phyloP scores from a whole-genome alignment of 2,888 invertebrate genomes.

The Leucozona laternaria region DNA sequence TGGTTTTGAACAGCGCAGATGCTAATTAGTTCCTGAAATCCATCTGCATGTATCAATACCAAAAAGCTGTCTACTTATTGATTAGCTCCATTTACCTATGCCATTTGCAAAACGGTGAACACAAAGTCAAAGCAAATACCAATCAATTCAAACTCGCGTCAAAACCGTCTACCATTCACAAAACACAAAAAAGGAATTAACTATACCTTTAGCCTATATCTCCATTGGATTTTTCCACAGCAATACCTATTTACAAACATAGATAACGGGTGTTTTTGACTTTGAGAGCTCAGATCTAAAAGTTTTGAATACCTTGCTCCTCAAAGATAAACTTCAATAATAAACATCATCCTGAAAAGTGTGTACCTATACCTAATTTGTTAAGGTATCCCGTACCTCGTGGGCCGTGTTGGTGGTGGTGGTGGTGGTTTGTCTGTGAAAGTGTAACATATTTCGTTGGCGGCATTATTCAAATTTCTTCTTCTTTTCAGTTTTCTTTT shows the following conservation, averaged over 20 bases:
- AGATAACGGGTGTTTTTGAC: background rate
- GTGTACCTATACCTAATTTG: conserved; percentile 7
- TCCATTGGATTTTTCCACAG: background rate
- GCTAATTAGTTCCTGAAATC: background rate
- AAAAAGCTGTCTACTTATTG: background rate
- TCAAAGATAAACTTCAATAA: conserved; percentile 28
- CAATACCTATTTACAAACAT: background rate
- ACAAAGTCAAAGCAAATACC: background rate
- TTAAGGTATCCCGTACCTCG: background rate
- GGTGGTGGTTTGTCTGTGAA: conserved; percentile 1
- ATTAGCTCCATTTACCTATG: background rate
- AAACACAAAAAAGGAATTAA: conserved; percentile 2
- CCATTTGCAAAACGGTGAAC: background rate
- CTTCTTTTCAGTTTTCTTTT: background rate
- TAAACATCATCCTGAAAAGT: conserved; percentile 3
- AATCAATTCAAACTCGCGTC: conserved; percentile 1
- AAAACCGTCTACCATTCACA: background rate
- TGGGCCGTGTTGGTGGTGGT: background rate
- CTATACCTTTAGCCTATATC: background rate
- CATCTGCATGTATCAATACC: background rate
- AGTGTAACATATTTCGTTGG: conserved; percentile 35
- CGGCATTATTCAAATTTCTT: conserved; percentile 23
- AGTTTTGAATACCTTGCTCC: conserved; percentile 13
- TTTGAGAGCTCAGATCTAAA: conserved; percentile 13
- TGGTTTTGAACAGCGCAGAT: background rate